phyloP scores from a whole-genome alignment of 2,888 invertebrate genomes.

The Pristionchus entomophagus region DNA sequence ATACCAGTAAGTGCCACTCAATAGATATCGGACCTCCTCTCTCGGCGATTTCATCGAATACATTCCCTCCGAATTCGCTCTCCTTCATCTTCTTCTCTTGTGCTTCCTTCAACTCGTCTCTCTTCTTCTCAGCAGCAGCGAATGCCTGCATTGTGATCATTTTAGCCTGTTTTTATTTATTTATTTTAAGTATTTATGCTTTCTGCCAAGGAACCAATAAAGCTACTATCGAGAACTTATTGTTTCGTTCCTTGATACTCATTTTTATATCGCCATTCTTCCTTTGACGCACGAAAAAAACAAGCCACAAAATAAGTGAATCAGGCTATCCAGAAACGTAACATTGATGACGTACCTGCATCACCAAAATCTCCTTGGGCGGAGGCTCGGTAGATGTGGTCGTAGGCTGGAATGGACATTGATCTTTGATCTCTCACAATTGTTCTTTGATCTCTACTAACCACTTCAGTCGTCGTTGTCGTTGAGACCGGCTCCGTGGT shows the following conservation, averaged over 20 bases:
- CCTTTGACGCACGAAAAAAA: no score
- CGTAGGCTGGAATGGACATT: background rate
- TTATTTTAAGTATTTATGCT: no score
- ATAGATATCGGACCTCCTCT: background rate
- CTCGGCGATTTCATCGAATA: conserved; percentile 39
- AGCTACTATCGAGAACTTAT: no score
- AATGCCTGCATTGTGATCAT: background rate
- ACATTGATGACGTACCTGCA: conserved; percentile 11
- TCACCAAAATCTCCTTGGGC: background rate
- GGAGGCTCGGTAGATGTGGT: conserved; percentile 19
- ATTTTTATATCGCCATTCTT: no score
- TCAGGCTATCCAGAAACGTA: no score
- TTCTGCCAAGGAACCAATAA: no score
- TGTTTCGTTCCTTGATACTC: no score
- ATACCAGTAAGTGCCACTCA: background rate
- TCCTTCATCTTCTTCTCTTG: conserved; percentile 32
- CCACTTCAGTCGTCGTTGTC: background rate
- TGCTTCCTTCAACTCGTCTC: conserved; percentile 25
- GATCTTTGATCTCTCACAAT: background rate
- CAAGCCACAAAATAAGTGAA: no score
- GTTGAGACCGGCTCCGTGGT: background rate
- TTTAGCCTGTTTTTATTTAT: no score
- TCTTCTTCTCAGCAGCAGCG: conserved; percentile 24
- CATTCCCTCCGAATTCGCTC: conserved; percentile 28
- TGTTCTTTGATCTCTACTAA: background rate